Percentiles rank a stretch among this genome's conserved stretches.
Evolutionary conservation across 2,797 vertebrate species (phyloP).

Genomic region (Dryobates pubescens): DNA sequence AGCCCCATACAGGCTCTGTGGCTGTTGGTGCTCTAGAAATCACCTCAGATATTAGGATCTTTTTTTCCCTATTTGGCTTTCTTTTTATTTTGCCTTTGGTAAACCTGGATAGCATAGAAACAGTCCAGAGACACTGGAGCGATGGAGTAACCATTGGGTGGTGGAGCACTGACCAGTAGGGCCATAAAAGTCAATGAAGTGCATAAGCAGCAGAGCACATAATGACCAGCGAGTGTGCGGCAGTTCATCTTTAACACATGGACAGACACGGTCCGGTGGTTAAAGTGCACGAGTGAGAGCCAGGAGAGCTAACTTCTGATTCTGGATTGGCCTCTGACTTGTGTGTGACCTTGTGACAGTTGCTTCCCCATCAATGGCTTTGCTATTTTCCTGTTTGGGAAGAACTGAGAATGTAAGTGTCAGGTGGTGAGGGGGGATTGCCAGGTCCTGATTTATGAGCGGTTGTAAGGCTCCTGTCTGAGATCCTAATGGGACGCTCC

Average conservation of each 20-base stretch:
- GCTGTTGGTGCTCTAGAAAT: neutral
- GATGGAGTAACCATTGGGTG: neutral
- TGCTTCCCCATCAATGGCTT: neutral
- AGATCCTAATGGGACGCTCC: neutral
- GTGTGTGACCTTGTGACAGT: neutral
- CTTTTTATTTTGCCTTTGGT: neutral
- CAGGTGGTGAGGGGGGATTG: neutral
- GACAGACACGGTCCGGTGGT: neutral
- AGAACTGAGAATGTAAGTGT: neutral
- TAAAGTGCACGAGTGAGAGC: neutral
- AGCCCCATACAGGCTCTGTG: accelerated
- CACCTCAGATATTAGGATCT: neutral
- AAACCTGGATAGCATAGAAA: neutral
- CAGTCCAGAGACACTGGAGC: accelerated
- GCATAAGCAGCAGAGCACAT: neutral
- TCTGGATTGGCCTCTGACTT: neutral
- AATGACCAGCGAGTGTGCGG: neutral
- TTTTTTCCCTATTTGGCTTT: neutral
- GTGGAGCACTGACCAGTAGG: neutral
- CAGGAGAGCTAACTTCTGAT: neutral
- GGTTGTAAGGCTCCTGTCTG: accelerated
- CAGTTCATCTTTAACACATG: neutral
- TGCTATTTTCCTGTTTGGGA: neutral
- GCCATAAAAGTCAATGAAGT: slow-evolving; percentile 24
- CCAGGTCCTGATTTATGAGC: neutral